Base-by-base conservation (phyloP, 2,113 vertebrate genomes). In the Brachyistius frenatus region DNA sequence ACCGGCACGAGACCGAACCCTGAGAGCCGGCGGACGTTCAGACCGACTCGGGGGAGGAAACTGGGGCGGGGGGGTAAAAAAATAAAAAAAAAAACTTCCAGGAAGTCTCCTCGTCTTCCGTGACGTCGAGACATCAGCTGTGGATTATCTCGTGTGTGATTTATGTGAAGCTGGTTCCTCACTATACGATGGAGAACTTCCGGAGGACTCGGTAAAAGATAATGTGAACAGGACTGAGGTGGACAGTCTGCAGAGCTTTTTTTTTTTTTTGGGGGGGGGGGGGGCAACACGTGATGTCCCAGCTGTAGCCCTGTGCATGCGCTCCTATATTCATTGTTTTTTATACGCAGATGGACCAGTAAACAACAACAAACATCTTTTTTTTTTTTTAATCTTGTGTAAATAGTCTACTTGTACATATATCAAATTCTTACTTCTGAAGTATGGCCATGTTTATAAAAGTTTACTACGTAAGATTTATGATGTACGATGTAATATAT, bases 401-500 rank as follows among this genome's bases (percentile, higher is more conserved):
- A 88, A 77, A 93, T 91, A 23, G 23, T 23, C 23, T 23, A 88
- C 30, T 47, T 93, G 82, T 86, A 89, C 54, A 90, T 81, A 85
- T 81, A 83, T 85, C 41, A 73, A 81, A 86, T 79, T 83, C 52
- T 30, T 65, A 72, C 76, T 66, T 82, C 72, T 73, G 55, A 89
- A 86, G 73, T 78, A 70, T 62, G 72, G 67, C 71, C 61, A 61
- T 85, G 79, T 91, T 78, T 88, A 86, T 92, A 95, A 92, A 91
- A 90, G 88, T 90, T 81, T 79, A 94, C 90, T 88, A 85, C 91
- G 76, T 94, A 91, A 92, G 96, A 96, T 96, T 95, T 90, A 96
- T 96, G 93, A 95, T 96, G 96, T 90, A 96, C 96, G 92, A 94
- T 97, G 96, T 97, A 96, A 97, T 95, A 96, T 97, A 95, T 94